Evolutionary conservation across 2,797 vertebrate species (phyloP), one percentile per base, ranked within the genome.

Genomic region (Oryzias sinensis): DNA sequence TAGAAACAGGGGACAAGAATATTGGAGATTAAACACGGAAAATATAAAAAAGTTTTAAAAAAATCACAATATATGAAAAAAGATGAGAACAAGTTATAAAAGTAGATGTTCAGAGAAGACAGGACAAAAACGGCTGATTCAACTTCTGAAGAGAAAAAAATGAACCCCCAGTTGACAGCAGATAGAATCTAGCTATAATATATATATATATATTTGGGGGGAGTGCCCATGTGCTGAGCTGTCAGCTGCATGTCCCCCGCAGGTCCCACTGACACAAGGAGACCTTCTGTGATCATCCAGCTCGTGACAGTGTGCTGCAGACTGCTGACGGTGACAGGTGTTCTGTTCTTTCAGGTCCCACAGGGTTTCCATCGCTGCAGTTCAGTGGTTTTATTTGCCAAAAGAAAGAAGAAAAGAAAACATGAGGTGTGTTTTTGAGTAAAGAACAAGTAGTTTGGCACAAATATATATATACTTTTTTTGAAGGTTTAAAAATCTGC

Each of bases 321-420:
- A 80, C 70, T 64, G 79, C 82, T 80, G 84, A 87, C 82, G 72
- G 67, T 79, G 85, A 86, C 82, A 82, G 82, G 84, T 83, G 77
- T 79, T 85, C 65, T 65, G 33, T 13, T 37, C 80, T 80, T 80
- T 63, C 73, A 79, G 68, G 58, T 66, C 73, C 70, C 70, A 56
- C 60, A 4, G 50, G 79, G 44, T 45, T 49, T 37, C 63, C 56
- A 68, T 72, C 72, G 70, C 74, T 76, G 72, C 76, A 68, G 41
- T 82, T 85, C 82, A 84, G 81, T 89, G 70, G 84, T 84, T 68
- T 33, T 29, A 44, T 66, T 53, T 62, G 56, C 71, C 77, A 65
- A 56, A 55, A 55, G 51, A 50, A 44, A 49, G 73, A 70, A 57
- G 73, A 72, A 70, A 65, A 77, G 72, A 63, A 73, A 52, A 54